Percentiles rank a stretch among this genome's conserved stretches.
phyloP scores from a whole-genome alignment of 2,888 invertebrate genomes.

The Ophion obscuratus region DNA sequence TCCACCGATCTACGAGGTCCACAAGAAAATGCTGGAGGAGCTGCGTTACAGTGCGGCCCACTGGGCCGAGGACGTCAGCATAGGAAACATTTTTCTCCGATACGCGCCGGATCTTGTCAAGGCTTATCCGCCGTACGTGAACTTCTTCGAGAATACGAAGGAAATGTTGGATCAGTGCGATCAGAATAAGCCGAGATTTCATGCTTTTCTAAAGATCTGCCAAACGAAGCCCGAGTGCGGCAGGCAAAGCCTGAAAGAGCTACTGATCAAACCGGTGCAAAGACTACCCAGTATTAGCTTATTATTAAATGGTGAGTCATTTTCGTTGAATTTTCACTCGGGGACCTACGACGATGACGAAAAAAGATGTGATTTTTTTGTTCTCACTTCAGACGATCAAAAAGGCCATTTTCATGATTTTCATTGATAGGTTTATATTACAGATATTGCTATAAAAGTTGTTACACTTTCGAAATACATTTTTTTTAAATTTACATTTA shows the following conservation, averaged over 20 bases:
- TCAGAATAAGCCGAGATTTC: constrained; percentile 96
- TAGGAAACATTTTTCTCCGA: constrained; percentile 95
- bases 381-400: too few relatives aligned
- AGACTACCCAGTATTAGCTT: constrained; percentile 98
- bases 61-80: constrained; percentile 95
- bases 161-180: constrained; percentile 96
- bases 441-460: too few relatives aligned
- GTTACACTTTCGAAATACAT: too few relatives aligned
- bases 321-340: constrained; percentile 24
- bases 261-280: constrained; percentile 99
- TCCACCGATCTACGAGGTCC: constrained; percentile 97
- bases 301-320: constrained; percentile 92
- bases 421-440: too few relatives aligned
- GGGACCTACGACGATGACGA: not conserved
- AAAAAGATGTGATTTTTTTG: constrained; percentile 7
- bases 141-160: constrained; percentile 98
- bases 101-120: constrained; percentile 95
- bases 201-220: constrained; percentile 98
- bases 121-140: constrained; percentile 99
- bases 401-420: too few relatives aligned
- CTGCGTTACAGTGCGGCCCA: constrained; percentile 86
- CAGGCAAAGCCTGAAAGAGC: constrained; percentile 96
- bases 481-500: too few relatives aligned
- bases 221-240: constrained; percentile 98
- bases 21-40: constrained; percentile 90